phyloP scores from a whole-genome alignment of 2,888 invertebrate species.

The Horisme vitalbata region DNA sequence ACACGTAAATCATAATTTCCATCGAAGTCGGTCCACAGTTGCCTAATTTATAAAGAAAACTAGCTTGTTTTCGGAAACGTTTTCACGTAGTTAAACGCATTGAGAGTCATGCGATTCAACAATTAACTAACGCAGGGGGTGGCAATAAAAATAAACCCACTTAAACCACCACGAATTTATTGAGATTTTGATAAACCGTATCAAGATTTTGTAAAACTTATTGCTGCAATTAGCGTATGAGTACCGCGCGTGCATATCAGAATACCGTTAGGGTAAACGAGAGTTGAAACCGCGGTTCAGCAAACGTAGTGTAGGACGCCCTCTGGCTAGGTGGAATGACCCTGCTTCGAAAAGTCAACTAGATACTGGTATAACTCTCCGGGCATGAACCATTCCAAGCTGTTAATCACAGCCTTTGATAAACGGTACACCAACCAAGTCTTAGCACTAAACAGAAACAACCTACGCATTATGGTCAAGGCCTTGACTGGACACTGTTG shows the following conservation, averaged over 20 bases:
- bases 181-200: constrained; percentile 24
- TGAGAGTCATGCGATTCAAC: constrained; percentile 60
- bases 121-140: constrained; percentile 54
- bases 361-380: no score
- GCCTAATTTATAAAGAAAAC: constrained; percentile 59
- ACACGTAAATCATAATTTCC: constrained; percentile 47
- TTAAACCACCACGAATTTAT: constrained; percentile 36
- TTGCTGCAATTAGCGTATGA: constrained; percentile 24
- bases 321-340: no score
- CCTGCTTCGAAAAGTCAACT: no score
- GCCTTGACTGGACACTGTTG: no score
- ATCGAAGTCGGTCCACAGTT: constrained; percentile 43
- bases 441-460: no score
- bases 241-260: constrained; percentile 4
- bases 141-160: constrained; percentile 46
- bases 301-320: no score
- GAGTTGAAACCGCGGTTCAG: no score
- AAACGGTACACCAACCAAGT: no score
- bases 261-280: no score
- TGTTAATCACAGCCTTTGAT: no score
- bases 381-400: no score
- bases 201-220: constrained; percentile 32
- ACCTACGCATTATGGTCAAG: no score
- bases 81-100: constrained; percentile 66
- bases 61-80: constrained; percentile 72